phyloP scores from a whole-genome alignment of 2,797 vertebrate genomes.

The Rhabdophis nuchalis region DNA sequence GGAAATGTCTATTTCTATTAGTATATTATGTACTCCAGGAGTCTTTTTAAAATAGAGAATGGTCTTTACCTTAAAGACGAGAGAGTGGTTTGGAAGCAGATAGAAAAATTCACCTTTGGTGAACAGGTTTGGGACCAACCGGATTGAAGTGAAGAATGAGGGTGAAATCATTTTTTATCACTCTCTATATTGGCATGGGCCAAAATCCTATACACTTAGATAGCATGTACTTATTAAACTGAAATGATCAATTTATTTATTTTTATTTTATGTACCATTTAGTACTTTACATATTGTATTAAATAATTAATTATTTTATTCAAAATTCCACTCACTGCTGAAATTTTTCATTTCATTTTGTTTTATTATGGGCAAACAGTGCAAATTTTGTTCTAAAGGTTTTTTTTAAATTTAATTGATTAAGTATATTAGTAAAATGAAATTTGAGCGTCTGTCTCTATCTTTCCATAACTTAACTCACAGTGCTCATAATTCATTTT shows the following conservation, averaged over 20 bases:
- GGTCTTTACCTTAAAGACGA: neutral
- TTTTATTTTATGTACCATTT: neutral
- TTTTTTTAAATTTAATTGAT: neutral
- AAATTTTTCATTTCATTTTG: neutral
- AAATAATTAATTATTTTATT: neutral
- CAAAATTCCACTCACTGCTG: neutral
- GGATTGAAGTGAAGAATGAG: neutral
- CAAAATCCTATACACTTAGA: neutral
- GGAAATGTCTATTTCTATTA: slow-evolving; percentile 6
- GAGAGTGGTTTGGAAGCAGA: neutral
- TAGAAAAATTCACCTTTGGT: neutral
- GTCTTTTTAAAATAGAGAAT: neutral
- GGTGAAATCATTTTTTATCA: neutral
- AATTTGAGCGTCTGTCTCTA: neutral
- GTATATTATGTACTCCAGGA: neutral
- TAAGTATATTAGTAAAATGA: neutral
- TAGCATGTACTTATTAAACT: neutral
- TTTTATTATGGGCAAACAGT: neutral
- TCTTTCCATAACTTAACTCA: slow-evolving; percentile 31
- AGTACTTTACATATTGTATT: neutral
- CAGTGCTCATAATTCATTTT: slow-evolving; percentile 32
- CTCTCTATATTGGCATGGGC: neutral
- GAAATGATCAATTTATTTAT: neutral
- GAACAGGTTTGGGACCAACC: neutral
- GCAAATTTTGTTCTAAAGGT: neutral